Evolutionary conservation across 2,113 vertebrate species (phyloP).

Genomic region (Pelecanoides urinatrix): DNA sequence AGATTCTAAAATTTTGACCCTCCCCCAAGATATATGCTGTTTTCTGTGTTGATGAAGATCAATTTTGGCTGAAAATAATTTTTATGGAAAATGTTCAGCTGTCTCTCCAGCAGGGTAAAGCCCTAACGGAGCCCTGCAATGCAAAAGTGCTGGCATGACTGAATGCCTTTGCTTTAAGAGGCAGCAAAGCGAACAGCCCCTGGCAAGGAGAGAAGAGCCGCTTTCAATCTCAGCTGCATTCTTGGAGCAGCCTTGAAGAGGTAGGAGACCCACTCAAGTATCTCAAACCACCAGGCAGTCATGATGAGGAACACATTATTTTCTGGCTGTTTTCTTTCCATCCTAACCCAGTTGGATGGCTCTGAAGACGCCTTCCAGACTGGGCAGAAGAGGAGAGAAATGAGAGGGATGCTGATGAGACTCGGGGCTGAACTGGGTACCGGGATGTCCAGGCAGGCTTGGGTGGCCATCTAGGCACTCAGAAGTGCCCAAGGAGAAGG

Average conservation of each 20-base stretch:
- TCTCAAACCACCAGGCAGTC: background rate
- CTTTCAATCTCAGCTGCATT: background rate
- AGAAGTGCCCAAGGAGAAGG: background rate
- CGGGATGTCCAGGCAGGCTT: rapidly evolving
- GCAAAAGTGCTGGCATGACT: background rate
- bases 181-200: background rate
- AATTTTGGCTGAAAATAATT: constrained; percentile 8
- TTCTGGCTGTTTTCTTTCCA: background rate
- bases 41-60: constrained; percentile 2
- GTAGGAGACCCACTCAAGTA: background rate
- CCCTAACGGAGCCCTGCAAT: background rate
- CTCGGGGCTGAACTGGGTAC: background rate
- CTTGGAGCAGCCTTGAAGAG: background rate
- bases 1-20: background rate
- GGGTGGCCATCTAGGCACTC: background rate
- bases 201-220: background rate
- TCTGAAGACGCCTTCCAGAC: background rate
- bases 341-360: background rate
- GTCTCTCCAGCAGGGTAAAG: background rate
- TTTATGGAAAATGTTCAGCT: constrained; percentile 8
- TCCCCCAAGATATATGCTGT: background rate
- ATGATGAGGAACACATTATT: background rate
- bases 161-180: background rate
- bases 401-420: background rate
- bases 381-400: background rate